Base-by-base conservation (phyloP, 2,797 vertebrate genomes). In the Helarctos malayanus region DNA sequence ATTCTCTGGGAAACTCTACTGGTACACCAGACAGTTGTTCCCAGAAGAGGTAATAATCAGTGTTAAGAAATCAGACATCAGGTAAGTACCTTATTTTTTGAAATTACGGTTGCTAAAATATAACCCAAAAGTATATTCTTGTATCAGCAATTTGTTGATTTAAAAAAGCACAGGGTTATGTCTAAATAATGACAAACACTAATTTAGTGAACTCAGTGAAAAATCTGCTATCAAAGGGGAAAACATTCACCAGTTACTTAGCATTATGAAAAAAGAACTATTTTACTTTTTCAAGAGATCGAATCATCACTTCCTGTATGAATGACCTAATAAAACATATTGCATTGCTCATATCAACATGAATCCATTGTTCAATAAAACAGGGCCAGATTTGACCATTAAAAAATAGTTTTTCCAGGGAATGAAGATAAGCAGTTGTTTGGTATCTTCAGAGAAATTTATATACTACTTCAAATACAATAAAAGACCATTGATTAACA, bases 401-500 rank as follows among this genome's bases (percentile, higher is more conserved):
- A 94, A 95, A 96, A 97, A 86, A 73, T 23, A 87, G 32, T 73
- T 47, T 68, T 95, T 92, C n/a, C 56, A 49, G 52, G 5, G 76
- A 95, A 97, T 68, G 54, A 84, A 84, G 78, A 94, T 81, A 96
- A 94, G 71, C 35, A 79, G 13, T 79, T 91, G 35, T 89, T 94
- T 91, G 56, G n/a, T 71, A 89, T 90, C 47, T 89, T 97, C 75
- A 83, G 71, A 89, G 81, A 92, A 96, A 87, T 59, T 52, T 83
- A 19, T 35, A 73, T 32, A 92, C 32, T 13, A 95, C 19, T 84
- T 94, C 75, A 96, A 94, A 95, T 76, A 88, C 78, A 96, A 95
- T 92, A 95, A 75, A 63, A 96, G 35, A 68, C 61, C 76, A 96
- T 96, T 97, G 91, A 97, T 96, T 96, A 97, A 92, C 57, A 95